Evolutionary conservation across 1,140 invertebrate species (phyloP).

Genomic region (Limonius californicus): DNA sequence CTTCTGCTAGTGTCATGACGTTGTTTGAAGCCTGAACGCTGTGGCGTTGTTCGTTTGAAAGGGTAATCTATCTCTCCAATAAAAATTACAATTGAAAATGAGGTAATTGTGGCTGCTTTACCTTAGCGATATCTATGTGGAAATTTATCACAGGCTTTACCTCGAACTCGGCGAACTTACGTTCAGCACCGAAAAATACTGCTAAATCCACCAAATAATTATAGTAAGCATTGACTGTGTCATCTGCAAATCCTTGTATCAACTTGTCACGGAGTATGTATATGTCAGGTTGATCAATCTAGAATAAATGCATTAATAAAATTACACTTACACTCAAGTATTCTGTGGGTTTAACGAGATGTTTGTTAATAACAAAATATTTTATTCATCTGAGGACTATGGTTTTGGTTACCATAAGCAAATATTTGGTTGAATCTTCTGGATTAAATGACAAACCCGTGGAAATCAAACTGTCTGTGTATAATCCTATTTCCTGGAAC

Average conservation of each 20-base stretch:
- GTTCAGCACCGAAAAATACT: conserved; percentile 78
- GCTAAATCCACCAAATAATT: conserved; percentile 86
- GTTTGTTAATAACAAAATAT: no score
- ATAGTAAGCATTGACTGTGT: conserved; percentile 74
- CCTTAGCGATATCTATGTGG: conserved; percentile 91
- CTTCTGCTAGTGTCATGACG: conserved; percentile 74
- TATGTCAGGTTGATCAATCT: conserved; percentile 90
- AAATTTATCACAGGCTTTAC: conserved; percentile 82
- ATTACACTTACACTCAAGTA: no score
- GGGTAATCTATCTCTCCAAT: conserved; percentile 86
- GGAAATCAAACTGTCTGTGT: no score
- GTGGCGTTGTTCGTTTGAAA: conserved; percentile 84
- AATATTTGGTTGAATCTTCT: no score
- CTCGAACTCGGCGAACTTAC: conserved; percentile 62
- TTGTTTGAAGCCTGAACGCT: conserved; percentile 90
- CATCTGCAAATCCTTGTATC: conserved; percentile 74
- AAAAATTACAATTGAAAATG: no score
- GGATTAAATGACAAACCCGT: no score
- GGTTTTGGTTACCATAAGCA: conserved; percentile 39
- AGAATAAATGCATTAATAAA: neutral
- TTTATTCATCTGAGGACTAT: neutral
- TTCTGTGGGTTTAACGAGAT: no score
- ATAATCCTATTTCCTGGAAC: no score
- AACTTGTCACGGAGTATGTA: conserved; percentile 87
- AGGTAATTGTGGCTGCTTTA: conserved; percentile 49